phyloP scores from a whole-genome alignment of 2,113 vertebrate genomes.

The Alosa alosa region DNA sequence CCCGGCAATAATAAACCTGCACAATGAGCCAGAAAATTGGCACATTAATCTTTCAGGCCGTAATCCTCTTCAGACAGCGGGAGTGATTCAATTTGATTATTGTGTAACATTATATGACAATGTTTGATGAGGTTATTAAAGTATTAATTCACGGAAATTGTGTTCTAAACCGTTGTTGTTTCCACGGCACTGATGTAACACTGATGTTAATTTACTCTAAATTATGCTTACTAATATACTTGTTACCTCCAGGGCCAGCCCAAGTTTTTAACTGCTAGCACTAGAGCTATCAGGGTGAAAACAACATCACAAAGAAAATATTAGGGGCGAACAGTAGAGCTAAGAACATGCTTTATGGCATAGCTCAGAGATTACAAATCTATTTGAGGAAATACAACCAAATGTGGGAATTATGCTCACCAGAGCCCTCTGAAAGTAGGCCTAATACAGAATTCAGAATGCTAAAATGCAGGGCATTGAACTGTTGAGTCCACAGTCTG shows the following conservation, averaged over 20 bases:
- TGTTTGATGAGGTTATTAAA: constrained; percentile 36
- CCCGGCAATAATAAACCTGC: constrained; percentile 48
- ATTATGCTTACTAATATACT: neutral
- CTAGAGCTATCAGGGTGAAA: neutral
- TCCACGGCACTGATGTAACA: neutral
- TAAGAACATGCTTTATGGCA: neutral
- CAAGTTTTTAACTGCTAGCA: neutral
- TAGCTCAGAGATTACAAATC: neutral
- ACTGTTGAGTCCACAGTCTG: neutral
- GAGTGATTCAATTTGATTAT: constrained; percentile 53
- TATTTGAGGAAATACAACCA: neutral
- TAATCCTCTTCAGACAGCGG: constrained; percentile 37
- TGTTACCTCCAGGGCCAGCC: neutral
- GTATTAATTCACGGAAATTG: neutral
- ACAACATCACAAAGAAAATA: constrained; percentile 6
- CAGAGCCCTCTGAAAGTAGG: neutral
- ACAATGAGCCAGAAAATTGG: constrained; percentile 49
- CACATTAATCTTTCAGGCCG: constrained; percentile 55
- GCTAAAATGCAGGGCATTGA: neutral
- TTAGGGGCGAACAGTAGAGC: neutral
- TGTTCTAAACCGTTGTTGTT: neutral
- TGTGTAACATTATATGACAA: constrained; percentile 45
- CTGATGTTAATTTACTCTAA: neutral
- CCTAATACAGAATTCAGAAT: neutral
- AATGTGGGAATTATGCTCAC: neutral